Evolutionary conservation across 2,113 vertebrate species (phyloP), one percentile per base, ranked within the genome.

Genomic region (Machaerirhynchus nigripectus): DNA sequence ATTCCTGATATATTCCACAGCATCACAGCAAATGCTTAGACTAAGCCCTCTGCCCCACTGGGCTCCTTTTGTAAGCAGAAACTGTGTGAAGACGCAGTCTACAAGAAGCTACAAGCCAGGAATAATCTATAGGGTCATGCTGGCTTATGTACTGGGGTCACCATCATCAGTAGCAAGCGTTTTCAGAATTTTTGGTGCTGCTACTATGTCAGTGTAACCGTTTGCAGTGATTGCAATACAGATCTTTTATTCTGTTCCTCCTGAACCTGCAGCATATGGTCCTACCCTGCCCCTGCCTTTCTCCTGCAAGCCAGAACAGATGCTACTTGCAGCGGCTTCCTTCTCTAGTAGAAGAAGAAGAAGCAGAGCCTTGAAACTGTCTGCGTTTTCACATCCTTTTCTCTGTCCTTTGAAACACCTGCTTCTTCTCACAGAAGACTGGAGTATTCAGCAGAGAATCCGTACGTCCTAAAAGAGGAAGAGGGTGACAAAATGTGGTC

Each of bases 1-100:
- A 30, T 79, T 47, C 47, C 44, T 87, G 15, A 13, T 53, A 15
- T 53, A 24, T 69, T 60, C 75, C 68, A 73, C 28, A 50, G 52
- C 15, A 47, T 42, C 69, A 67, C 17, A 86, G 44, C 22, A 44
- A 78, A 80, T 40, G 26, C 59, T 17, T 65, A 42, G 31, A 53
- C 37, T 69, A 46, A 86, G 8, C n/a, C 22, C 30, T 59, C 24
- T 68, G 22, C 40, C 33, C 27, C 0, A 0, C 1, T 75, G 61
- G 53, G 27, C 40, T 88, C 33, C 12, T 78, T 60, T 47, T 57
- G 16, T n/a, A 74, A 78, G 28, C 28, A 52, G 83, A 35, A 83
- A 11, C 11, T 12, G 4, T 39, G 24, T 86, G 57, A 67, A 87
- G 30, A 47, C 22, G 35, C 16, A 84, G 61, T 17, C n/a, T 83